Conservation (phyloP, 2,888 invertebrate species). For the Melangyna quadrimaculata region DNA sequence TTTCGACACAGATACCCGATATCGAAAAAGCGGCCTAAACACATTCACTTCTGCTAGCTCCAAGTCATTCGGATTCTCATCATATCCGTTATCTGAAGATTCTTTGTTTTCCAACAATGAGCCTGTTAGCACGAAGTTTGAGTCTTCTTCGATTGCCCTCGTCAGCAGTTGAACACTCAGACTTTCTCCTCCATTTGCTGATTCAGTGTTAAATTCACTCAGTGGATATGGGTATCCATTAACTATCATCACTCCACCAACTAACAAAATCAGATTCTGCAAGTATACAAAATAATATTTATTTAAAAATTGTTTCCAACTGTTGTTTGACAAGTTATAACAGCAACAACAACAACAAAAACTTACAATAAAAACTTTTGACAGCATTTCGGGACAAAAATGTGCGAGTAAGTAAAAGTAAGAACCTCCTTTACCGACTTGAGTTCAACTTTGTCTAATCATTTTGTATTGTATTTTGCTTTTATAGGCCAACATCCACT, state of each 20-base stretch:
- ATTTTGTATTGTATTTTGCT: constrained; percentile 39
- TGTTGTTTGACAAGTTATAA: not conserved
- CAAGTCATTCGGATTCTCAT: constrained; percentile 76
- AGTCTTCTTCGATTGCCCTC: constrained; percentile 25
- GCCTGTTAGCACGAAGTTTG: constrained; percentile 13
- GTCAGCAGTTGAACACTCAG: constrained; percentile 32
- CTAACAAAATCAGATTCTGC: not conserved
- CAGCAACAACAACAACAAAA: too few species aligned
- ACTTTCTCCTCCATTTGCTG: not conserved
- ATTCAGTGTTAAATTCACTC: not conserved
- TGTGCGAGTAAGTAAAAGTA: not conserved
- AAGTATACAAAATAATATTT: not conserved
- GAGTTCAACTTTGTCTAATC: not conserved
- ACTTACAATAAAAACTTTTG: constrained; percentile 32
- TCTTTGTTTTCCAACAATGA: not conserved
- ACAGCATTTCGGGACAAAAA: constrained; percentile 21
- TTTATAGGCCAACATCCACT: constrained; percentile 44
- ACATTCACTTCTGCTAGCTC: constrained; percentile 79
- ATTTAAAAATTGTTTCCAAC: not conserved
- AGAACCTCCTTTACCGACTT: not conserved
- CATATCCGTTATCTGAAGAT: constrained; percentile 13
- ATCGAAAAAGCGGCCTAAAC: constrained; percentile 79
- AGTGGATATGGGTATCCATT: constrained; percentile 43
- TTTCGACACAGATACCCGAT: constrained; percentile 76
- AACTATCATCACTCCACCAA: not conserved